Evolutionary conservation across 1,140 invertebrate genomes (phyloP).

Genomic region (Dendrolimus punctatus): DNA sequence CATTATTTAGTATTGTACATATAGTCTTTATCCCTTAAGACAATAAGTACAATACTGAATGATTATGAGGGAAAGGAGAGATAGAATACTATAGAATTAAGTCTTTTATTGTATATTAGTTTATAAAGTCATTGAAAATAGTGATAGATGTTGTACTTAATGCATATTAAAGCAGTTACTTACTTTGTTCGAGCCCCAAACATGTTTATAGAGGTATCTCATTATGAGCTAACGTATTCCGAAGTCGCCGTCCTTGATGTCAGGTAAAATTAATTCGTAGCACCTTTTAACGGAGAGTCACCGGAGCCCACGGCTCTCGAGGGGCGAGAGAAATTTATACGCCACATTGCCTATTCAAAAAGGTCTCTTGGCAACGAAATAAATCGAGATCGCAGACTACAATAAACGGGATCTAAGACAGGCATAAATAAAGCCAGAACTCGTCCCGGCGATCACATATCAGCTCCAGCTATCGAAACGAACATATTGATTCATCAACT

Average conservation of each 20-base stretch:
- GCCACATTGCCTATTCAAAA: constrained; percentile 63
- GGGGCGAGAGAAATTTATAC: constrained; percentile 52
- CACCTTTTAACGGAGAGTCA: constrained; percentile 51
- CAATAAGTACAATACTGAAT: too few relatives aligned
- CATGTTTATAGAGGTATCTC: constrained; percentile 27
- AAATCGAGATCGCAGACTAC: constrained; percentile 40
- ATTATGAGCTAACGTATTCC: constrained; percentile 31
- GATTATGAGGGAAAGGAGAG: too few relatives aligned
- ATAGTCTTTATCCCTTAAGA: too few relatives aligned
- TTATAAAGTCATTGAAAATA: background rate
- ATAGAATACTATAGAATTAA: too few relatives aligned
- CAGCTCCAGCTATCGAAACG: too few relatives aligned
- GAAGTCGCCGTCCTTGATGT: constrained; percentile 30
- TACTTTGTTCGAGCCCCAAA: constrained; percentile 15
- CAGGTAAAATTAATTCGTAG: constrained; percentile 59
- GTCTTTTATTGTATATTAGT: too few relatives aligned
- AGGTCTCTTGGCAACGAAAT: constrained; percentile 50
- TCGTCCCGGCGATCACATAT: too few relatives aligned
- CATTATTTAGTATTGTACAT: too few relatives aligned
- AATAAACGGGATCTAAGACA: constrained; percentile 23
- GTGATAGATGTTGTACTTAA: constrained; percentile 14
- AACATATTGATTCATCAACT: too few relatives aligned
- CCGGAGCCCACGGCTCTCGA: constrained; percentile 27
- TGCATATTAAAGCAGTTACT: constrained; percentile 16
- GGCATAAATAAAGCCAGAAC: constrained; percentile 16